Evolutionary conservation across 2,888 invertebrate species (phyloP).

Genomic region (Eupithecia dodoneata): DNA sequence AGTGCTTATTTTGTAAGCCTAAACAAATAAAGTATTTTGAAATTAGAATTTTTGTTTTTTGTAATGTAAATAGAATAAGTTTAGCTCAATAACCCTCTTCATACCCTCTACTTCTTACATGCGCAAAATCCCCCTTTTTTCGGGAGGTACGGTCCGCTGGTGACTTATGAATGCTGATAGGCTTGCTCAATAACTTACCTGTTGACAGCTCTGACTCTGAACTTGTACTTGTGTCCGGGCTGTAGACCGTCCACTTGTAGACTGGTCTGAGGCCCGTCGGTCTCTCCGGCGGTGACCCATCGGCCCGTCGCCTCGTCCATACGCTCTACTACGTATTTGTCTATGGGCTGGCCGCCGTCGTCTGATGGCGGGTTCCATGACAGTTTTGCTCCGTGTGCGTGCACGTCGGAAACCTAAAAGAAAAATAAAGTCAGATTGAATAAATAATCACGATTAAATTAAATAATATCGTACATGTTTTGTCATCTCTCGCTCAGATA

Average conservation of each 20-base stretch:
- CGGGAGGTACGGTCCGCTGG: too few species aligned
- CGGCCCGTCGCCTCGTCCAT: conserved; percentile 97
- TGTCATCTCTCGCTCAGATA: too few species aligned
- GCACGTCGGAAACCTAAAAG: conserved; percentile 88
- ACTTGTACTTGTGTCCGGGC: conserved; percentile 98
- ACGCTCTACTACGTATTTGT: conserved; percentile 97
- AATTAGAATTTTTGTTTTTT: background rate
- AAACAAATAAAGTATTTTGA: too few species aligned
- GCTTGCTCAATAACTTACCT: conserved; percentile 71
- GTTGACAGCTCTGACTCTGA: conserved; percentile 97
- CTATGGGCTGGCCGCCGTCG: conserved; percentile 97
- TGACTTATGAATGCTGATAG: background rate
- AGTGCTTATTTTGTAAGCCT: too few species aligned
- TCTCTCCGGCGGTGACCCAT: conserved; percentile 97
- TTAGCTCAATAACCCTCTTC: background rate
- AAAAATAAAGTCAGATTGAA: background rate
- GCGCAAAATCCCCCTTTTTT: too few species aligned
- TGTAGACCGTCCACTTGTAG: conserved; percentile 92
- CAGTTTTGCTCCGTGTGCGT: conserved; percentile 94
- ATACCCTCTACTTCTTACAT: too few species aligned
- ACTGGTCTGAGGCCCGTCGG: conserved; percentile 91
- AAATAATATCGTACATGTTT: too few species aligned
- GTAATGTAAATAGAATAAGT: background rate
- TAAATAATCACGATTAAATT: too few species aligned
- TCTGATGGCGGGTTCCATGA: conserved; percentile 97